Evolutionary conservation across 1,140 invertebrate genomes (phyloP).

Genomic region (Hypsibius dujardini): DNA sequence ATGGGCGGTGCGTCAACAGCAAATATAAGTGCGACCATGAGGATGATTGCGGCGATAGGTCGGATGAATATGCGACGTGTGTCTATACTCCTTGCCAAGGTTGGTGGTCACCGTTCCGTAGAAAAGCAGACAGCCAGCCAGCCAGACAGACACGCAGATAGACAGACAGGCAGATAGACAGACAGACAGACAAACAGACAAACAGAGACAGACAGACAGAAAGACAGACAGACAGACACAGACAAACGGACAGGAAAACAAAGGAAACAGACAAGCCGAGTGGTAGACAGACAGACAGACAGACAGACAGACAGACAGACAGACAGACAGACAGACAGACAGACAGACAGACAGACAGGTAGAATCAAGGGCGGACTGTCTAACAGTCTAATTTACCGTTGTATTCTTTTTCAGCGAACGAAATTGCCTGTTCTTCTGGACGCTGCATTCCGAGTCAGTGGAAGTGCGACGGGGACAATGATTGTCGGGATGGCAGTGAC

Average conservation of each 20-base stretch:
- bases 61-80: background rate
- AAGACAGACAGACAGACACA: too few relatives aligned
- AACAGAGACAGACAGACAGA: too few relatives aligned
- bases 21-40: constrained; percentile 37
- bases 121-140: too few relatives aligned
- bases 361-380: background rate
- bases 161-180: too few relatives aligned
- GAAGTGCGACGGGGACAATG: constrained; percentile 70
- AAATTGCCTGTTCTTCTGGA: constrained; percentile 19
- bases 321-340: too few relatives aligned
- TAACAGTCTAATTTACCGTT: background rate
- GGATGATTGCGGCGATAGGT: constrained; percentile 30
- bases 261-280: too few relatives aligned
- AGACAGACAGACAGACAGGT: too few relatives aligned
- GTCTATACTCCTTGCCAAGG: constrained; percentile 29
- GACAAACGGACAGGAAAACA: too few relatives aligned
- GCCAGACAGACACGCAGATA: too few relatives aligned
- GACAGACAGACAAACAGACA: too few relatives aligned
- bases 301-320: too few relatives aligned
- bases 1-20: constrained; percentile 65
- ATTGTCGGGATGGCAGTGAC: constrained; percentile 74
- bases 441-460: constrained; percentile 64
- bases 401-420: constrained; percentile 16
- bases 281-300: too few relatives aligned
- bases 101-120: constrained; percentile 24